Conservation (phyloP, 2,113 vertebrate genomes). For the Platichthys flesus region DNA sequence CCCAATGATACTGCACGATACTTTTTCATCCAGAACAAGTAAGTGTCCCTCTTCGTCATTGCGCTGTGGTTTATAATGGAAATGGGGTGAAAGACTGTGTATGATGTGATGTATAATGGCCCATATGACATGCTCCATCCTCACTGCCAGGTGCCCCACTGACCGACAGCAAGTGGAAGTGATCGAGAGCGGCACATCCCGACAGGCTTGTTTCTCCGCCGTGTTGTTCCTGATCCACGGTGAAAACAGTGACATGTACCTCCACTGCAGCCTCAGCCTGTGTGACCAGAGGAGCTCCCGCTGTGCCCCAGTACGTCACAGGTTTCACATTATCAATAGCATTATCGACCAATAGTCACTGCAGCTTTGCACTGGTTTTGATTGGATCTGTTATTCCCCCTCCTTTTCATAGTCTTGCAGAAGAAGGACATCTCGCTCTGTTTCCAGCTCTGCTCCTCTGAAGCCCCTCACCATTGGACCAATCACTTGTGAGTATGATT, state of each 20-base stretch:
- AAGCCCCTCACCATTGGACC: slow-evolving; percentile 55
- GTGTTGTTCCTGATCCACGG: slow-evolving; percentile 46
- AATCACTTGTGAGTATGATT: slow-evolving; percentile 58
- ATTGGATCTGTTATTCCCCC: no score
- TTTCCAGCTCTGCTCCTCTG: slow-evolving; percentile 31
- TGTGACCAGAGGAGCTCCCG: slow-evolving; percentile 22
- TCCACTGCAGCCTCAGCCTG: slow-evolving; percentile 65
- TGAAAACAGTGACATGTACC: slow-evolving; percentile 34
- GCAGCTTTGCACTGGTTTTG: background rate
- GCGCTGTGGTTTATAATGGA: background rate
- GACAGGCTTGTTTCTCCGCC: slow-evolving; percentile 60
- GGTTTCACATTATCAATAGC: background rate
- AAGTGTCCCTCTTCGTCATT: background rate
- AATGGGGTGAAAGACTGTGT: background rate
- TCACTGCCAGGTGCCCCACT: slow-evolving; percentile 64
- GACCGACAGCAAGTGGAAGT: slow-evolving; percentile 54
- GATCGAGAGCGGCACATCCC: slow-evolving; percentile 60
- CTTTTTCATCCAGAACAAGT: slow-evolving; percentile 72
- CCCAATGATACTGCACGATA: slow-evolving; percentile 31
- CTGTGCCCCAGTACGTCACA: slow-evolving; percentile 57
- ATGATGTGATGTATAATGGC: no score
- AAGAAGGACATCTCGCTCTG: slow-evolving; percentile 25
- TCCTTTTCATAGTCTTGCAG: background rate
- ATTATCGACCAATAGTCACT: background rate
- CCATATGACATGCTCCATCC: background rate